Base-by-base conservation (phyloP, 2,113 vertebrate species). In the Malurus melanocephalus region DNA sequence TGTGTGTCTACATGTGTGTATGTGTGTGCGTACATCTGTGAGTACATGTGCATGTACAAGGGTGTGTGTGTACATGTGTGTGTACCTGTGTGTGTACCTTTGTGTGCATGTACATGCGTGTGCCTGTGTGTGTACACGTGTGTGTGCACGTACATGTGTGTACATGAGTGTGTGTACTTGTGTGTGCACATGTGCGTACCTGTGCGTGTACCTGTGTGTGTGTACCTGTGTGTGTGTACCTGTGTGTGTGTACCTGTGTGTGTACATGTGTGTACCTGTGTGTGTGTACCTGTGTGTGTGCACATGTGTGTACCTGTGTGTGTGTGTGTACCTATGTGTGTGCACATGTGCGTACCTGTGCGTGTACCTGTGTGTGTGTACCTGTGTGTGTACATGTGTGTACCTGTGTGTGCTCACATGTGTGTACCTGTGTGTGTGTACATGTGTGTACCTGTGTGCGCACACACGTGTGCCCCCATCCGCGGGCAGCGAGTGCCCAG, bases 361-460 rank as follows among this genome's bases (percentile, higher is more conserved):
- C 12, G 38, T 38, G 38, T 38, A 4, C 10, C 10, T 38, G 38
- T 38, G 38, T 38, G 38, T 38, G 38, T 7, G 13, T 32, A n/a
- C 9, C 35, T 35, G 35, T 35, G 35, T 35, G 3, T 2, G 1
- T 38, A 5, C 3, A 3, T 13, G 28, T 24, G 23, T 35, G 33
- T 59, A n/a, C n/a, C n/a, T n/a, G n/a, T n/a, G n/a, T n/a, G 23
- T 35, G 3, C 32, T 5, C 35, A 38, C 38, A 8, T 20, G 15
- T 48, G 16, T 48, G 22, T n/a, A 38, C 35, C 9, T 45, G 38
- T 6, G 9, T 4, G 2, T n/a, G n/a, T 68, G 48, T 21, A 14
- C 1, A 2, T 6, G 7, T 3, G 2, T 9, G 33, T 5, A 0
- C 7, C 1, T 1, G 6, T 24, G 32, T 5, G 27, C 23, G 16